Evolutionary conservation across 2,888 invertebrate species (phyloP), one percentile per base, ranked within the genome.

Genomic region (Drosophila putrida): DNA sequence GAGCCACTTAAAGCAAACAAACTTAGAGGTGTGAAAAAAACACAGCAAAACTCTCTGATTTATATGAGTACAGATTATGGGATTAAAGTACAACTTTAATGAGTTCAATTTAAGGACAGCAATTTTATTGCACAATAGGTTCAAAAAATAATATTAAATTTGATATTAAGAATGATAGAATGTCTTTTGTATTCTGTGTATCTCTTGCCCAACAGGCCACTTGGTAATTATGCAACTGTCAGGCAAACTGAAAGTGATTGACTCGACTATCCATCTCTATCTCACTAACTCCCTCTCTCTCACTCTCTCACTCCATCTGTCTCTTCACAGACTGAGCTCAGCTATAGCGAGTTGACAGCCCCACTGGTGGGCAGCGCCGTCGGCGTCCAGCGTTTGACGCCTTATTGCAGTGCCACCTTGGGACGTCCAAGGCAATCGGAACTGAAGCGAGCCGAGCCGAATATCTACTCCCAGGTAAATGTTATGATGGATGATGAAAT

Each of bases 401-500:
- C 92, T 41, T 93, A 92, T 64, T 92, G 92, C 82, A 93, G 92
- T 80, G 92, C 93, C 77, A 93, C 93, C 47, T 73, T 93, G 76
- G 93, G 93, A 62, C 88, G 93, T 44, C 92, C 92, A 41, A 82
- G 93, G 75, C 92, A 91, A 82, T 71, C 90, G 71, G 92, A 93
- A 58, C 73, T 90, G 68, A 92, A 92, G 78, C 91, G 92, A 27
- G 90, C 90, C 62, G 93, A 93, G 77, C 92, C 93, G 63, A 92
- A 92, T 69, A 93, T 93, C 79, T 93, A 92, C 80, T 92, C 93
- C 71, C 93, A 93, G 92, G 93, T 93, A 93, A 92, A 89, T 88
- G 89, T 91, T 83, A 90, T 91, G 85, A 88, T 89, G 82, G 90
- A 92, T 75, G 86, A 87, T 79, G 89, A 89, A 51, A 86, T 84